Evolutionary conservation across 2,797 vertebrate genomes (phyloP).

Genomic region (Naso thynnoides): DNA sequence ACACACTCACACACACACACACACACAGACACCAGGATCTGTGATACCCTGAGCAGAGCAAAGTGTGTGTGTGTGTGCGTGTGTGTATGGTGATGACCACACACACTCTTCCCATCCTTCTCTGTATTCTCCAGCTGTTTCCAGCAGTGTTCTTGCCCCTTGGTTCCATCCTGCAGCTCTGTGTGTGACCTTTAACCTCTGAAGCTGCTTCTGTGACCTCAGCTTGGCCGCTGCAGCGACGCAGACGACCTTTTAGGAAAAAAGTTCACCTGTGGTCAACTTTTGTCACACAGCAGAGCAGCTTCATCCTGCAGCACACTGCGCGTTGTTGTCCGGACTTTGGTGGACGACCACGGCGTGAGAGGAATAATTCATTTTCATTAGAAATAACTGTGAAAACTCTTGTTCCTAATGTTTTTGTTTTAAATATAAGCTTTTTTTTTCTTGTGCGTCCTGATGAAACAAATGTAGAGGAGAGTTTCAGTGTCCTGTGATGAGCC

Average conservation of each 20-base stretch:
- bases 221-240: not conserved
- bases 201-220: not conserved
- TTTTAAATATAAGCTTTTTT: no score
- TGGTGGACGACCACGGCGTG: no score
- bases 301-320: no score
- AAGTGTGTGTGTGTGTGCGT: constrained; percentile 9
- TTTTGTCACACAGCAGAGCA: no score
- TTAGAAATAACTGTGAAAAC: no score
- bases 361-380: no score
- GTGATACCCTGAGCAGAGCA: constrained; percentile 15
- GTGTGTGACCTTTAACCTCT: constrained; percentile 18
- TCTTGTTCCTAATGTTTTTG: no score
- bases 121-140: constrained; percentile 1
- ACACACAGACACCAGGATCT: not conserved
- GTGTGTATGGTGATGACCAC: constrained; percentile 7
- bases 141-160: not conserved
- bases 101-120: constrained; percentile 2
- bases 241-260: not conserved
- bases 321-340: no score
- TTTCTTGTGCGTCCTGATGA: not conserved
- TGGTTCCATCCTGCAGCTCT: constrained; percentile 14
- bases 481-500: not conserved
- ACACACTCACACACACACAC: not conserved
- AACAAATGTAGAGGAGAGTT: not conserved
- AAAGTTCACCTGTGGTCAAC: no score